Percentiles rank a stretch among this genome's conserved stretches.
These are phyloP conservation scores for Heterocephalus glaber DNA, from an alignment of 2,113 vertebrate species.

Conservation along the genomic window DNA sequence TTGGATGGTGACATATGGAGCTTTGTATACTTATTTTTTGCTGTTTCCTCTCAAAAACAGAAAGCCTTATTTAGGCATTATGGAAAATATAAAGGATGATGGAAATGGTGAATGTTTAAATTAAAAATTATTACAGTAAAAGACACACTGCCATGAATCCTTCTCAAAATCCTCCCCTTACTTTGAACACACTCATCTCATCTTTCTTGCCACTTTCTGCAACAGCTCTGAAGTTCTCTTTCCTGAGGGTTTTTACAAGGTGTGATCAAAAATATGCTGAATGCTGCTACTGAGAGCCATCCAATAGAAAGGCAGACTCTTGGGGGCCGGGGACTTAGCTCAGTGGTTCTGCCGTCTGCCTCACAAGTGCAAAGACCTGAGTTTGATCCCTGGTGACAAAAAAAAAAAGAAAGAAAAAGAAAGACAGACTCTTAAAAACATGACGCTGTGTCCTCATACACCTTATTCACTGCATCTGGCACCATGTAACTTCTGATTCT, in stretches of 20 bases:
- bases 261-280: not conserved
- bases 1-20: not conserved
- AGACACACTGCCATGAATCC: not conserved
- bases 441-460: not conserved
- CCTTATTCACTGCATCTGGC: not conserved
- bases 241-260: not conserved
- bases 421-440: not conserved
- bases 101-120: not conserved
- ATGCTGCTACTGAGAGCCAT: not conserved
- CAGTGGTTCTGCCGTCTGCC: too few species aligned
- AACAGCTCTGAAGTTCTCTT: not conserved
- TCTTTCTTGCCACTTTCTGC: not conserved
- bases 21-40: not conserved
- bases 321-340: too few species aligned
- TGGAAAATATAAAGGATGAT: not conserved
- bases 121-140: not conserved
- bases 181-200: not conserved
- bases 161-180: not conserved
- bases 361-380: too few species aligned
- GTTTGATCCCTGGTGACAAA: too few species aligned
- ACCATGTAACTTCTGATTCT: not conserved
- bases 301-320: not conserved
- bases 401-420: too few species aligned
- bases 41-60: not conserved
- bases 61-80: not conserved